phyloP scores from a whole-genome alignment of 2,113 vertebrate species.

The Anser cygnoides region DNA sequence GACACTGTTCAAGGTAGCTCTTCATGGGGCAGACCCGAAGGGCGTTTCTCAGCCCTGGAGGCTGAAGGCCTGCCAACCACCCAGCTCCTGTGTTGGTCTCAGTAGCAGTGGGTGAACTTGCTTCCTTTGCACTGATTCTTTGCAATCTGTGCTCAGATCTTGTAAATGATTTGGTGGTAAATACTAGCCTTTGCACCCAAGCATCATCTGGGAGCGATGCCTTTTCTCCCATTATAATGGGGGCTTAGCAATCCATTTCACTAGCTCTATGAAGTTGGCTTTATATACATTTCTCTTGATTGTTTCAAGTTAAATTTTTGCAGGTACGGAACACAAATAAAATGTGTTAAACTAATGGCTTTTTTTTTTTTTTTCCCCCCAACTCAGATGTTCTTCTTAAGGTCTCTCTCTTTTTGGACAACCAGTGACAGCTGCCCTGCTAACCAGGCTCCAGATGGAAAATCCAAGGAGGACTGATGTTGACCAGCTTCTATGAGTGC shows the following conservation, averaged over 20 bases:
- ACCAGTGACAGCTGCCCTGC: slow-evolving; percentile 27
- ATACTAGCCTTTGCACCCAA: accelerated
- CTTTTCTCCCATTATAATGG: accelerated
- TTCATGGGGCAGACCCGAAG: accelerated
- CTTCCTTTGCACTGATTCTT: accelerated
- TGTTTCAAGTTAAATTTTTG: background rate
- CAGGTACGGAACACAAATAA: no score
- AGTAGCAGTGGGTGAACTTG: accelerated
- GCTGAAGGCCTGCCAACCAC: background rate
- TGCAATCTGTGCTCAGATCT: background rate
- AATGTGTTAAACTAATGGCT: accelerated
- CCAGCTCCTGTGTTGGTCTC: accelerated
- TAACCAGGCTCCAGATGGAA: background rate
- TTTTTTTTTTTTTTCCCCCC: slow-evolving; percentile 5
- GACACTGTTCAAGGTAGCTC: slow-evolving; percentile 77
- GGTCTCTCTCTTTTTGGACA: slow-evolving; percentile 85
- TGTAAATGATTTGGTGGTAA: accelerated
- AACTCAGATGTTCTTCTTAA: slow-evolving; percentile 81
- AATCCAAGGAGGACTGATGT: background rate
- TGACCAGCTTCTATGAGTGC: accelerated
- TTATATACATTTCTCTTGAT: accelerated
- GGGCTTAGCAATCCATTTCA: accelerated
- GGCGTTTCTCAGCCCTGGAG: accelerated
- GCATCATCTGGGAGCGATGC: accelerated
- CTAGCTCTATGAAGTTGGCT: background rate